Conservation (phyloP, 1,140 invertebrate species). For the Brachystomella parvula region DNA sequence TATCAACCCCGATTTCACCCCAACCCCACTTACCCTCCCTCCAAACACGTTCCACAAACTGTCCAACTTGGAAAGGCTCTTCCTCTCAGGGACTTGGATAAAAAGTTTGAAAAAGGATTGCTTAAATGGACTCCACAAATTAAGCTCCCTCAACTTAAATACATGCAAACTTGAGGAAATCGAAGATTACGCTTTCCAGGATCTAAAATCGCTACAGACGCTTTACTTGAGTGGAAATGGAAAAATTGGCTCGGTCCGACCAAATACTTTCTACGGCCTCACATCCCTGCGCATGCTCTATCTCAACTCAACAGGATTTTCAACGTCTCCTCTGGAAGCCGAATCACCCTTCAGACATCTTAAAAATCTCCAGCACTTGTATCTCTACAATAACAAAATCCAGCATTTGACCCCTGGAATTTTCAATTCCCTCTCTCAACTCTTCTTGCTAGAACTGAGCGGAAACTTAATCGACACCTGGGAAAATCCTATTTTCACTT, state of each 20-base stretch:
- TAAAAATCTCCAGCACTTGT: not conserved
- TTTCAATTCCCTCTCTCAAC: not conserved
- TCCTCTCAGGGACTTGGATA: not conserved
- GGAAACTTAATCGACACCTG: slow-evolving; percentile 48
- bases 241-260: not conserved
- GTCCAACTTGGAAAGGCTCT: not conserved
- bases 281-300: not conserved
- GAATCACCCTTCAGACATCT: slow-evolving; percentile 19
- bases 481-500: slow-evolving; percentile 43
- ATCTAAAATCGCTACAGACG: not conserved
- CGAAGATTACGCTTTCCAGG: slow-evolving; percentile 13
- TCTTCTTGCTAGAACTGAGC: slow-evolving; percentile 41
- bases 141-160: slow-evolving; percentile 8
- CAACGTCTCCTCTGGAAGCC: not conserved
- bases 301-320: not conserved
- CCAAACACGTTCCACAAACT: not conserved
- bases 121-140: slow-evolving; percentile 16
- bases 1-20: not conserved
- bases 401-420: not conserved
- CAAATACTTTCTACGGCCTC: slow-evolving; percentile 22
- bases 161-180: slow-evolving; percentile 10
- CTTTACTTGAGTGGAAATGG: slow-evolving; percentile 7
- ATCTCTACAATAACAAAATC: slow-evolving; percentile 13
- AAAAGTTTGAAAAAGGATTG: not conserved
- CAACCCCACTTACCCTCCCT: not conserved